These are phyloP conservation scores for Hoplodrina blanda DNA, from an alignment of 2,888 invertebrate genomes.

Conservation along the genomic window DNA sequence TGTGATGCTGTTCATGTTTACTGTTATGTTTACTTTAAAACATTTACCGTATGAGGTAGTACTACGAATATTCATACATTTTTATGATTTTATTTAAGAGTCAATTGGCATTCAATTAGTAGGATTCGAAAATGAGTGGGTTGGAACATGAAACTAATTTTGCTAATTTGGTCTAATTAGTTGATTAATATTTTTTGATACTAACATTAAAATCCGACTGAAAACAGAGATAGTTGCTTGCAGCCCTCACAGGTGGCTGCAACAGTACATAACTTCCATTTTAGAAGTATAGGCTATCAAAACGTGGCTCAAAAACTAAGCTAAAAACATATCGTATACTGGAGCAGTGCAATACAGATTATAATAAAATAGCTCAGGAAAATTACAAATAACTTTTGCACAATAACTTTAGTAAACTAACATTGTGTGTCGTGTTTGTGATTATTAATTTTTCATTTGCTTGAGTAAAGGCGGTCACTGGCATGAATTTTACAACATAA, in stretches of 20 bases:
- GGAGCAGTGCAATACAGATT: no score
- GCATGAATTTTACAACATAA: conserved; percentile 36
- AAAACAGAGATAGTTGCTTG: no score
- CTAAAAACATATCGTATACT: no score
- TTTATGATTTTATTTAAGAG: conserved; percentile 9
- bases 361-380: no score
- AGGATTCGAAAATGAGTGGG: neutral
- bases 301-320: no score
- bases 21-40: conserved; percentile 50
- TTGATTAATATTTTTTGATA: neutral
- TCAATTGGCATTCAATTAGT: neutral
- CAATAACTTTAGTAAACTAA: neutral
- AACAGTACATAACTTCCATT: no score
- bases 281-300: no score
- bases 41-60: conserved; percentile 10
- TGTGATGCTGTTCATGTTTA: conserved; percentile 46
- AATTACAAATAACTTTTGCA: no score
- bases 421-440: neutral
- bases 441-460: conserved; percentile 22
- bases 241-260: no score
- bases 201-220: neutral
- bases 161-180: neutral
- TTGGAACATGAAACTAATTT: no score
- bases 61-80: neutral
- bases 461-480: conserved; percentile 12